Base-by-base conservation (phyloP, 35 echinoderm and acorn worm genomes). In the Antedon bifida region DNA sequence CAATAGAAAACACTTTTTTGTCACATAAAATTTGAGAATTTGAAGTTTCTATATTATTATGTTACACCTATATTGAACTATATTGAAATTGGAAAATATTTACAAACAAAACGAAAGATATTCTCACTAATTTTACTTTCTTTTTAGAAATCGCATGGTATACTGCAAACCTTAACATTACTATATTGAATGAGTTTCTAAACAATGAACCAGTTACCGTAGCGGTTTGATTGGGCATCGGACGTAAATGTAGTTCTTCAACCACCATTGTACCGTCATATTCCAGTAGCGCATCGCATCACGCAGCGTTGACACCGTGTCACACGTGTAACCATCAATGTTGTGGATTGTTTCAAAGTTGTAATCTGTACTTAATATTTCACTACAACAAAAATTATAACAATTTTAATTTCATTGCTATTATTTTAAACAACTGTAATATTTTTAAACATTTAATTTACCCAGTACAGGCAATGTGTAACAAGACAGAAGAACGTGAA, bases 231-330 rank as follows among this genome's bases (percentile, higher is more conserved):
- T 74, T 33, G 95, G 90, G 77, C 82, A 92, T 38, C 95, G 64
- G 31, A 92, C 44, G 76, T 87, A 93, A 46, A 92, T 78, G 46
- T 87, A 92, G 46, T 87, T 92, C 76, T 92, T 92, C 0, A 99
- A 81, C 95, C 95, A 99, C 95, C 95, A 99, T 51, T 99, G 95
- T 29, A 99, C 95, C 0, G 88, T 82, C 95, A 99, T 99, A 55
- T 99, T 99, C 95, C 95, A 99, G 78, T 88, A 86, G 31, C 95
- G 79, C 95, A 99, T 93, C 0, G 85, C 90, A 86, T 99, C 95
- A 35, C 95, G 56, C 45, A 99, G 90, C 23, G 95, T 92, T 13
- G 95, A 38, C 0, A 91, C 93, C 30, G 83, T 82, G 74, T 99
- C 95, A 88, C 88, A 92, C 13, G 79, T 82, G 64, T 99, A 99